A percentile compares a stretch with the other conserved stretches of the same genome.
phyloP scores from a whole-genome alignment of 2,888 invertebrate genomes.

The Yponomeuta evonymella region DNA sequence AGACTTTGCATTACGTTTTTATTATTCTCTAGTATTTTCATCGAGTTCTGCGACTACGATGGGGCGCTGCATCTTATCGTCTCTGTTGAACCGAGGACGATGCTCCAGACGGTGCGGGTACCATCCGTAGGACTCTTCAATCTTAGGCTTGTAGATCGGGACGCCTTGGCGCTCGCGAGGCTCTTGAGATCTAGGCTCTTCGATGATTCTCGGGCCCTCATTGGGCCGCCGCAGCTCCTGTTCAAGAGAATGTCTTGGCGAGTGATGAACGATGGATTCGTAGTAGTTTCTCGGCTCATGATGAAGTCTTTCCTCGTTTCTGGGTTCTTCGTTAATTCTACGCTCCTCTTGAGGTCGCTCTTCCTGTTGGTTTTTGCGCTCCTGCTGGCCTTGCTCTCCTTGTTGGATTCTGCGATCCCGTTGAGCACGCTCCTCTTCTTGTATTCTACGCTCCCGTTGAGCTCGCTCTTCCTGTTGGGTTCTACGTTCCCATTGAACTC shows the following conservation, averaged over 20 bases:
- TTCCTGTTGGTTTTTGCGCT: too few species aligned
- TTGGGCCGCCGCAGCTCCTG: not conserved
- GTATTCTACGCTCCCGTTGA: too few species aligned
- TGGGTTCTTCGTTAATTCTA: not conserved
- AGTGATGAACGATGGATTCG: constrained; percentile 3
- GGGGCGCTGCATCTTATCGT: not conserved
- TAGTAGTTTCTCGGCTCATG: constrained; percentile 17
- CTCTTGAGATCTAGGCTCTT: constrained; percentile 1
- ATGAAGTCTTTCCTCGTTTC: not conserved
- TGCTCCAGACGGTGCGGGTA: not conserved
- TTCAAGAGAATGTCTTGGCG: not conserved
- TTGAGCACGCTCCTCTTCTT: too few species aligned
- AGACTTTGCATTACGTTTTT: not conserved
- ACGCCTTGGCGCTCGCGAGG: not conserved
- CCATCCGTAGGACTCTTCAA: not conserved
- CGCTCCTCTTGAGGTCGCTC: not conserved
- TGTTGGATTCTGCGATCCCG: too few species aligned
- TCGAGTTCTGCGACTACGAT: not conserved
- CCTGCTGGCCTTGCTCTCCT: too few species aligned
- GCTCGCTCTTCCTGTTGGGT: too few species aligned
- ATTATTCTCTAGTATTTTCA: not conserved
- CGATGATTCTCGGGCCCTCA: not conserved
- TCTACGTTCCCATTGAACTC: too few species aligned
- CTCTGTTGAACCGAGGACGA: constrained; percentile 5
- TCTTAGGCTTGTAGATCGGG: not conserved